Conservation (phyloP, 2,797 vertebrate genomes). For the Xiphophorus birchmanni region DNA sequence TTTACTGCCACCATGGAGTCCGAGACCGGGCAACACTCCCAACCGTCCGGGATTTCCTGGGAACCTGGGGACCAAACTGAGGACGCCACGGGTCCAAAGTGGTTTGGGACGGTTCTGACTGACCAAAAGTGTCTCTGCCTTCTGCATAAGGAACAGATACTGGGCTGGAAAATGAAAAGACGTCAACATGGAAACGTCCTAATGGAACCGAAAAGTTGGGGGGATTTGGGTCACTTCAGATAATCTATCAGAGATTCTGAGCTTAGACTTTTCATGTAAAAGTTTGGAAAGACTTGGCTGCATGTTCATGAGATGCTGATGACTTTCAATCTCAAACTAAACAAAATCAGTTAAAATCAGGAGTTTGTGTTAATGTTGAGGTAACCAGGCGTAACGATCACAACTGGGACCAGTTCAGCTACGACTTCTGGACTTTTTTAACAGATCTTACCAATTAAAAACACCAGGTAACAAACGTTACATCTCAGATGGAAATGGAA, state of each 20-base stretch:
- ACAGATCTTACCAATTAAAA: neutral
- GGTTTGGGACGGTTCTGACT: neutral
- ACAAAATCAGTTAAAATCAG: neutral
- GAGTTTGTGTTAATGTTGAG: neutral
- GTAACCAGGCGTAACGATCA: neutral
- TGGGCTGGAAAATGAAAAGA: neutral
- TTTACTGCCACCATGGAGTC: neutral
- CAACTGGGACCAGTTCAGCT: neutral
- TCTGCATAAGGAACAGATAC: neutral
- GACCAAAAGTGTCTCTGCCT: neutral
- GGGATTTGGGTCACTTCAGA: neutral
- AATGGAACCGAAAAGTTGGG: neutral
- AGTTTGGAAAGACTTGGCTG: neutral
- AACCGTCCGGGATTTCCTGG: neutral
- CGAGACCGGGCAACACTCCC: neutral
- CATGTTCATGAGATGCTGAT: neutral
- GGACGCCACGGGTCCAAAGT: neutral
- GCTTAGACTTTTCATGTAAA: neutral
- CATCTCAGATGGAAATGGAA: neutral
- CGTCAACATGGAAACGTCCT: neutral
- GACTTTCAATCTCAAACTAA: neutral
- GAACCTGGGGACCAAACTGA: neutral
- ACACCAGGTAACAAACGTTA: neutral
- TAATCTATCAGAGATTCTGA: neutral
- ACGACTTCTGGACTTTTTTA: neutral